Evolutionary conservation across 2,888 invertebrate species (phyloP), one percentile per base, ranked within the genome.

Genomic region (Asteroscopus sphinx): DNA sequence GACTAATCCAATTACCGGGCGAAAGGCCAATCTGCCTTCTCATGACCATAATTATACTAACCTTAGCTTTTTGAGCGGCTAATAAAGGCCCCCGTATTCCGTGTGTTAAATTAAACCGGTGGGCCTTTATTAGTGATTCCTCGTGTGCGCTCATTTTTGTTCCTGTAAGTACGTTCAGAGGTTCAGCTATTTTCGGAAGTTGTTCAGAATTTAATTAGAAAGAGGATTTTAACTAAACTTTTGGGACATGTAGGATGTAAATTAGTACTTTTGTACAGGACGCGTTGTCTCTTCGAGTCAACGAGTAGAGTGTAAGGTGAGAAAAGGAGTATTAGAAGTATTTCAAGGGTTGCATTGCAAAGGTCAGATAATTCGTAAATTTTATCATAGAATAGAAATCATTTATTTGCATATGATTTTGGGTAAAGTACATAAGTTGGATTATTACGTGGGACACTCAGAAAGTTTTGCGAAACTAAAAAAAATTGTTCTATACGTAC

Each of bases 41-140:
- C 79, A 79, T 80, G 74, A 76, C 78, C 76, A 76, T 80, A 81
- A 82, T 82, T 82, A 82, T 76, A 73, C 74, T 69, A 70, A 80
- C 82, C 81, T 80, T 77, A 76, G 76, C 78, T 75, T 74, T 72
- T 73, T 69, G 69, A 79, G 68, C 73, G 63, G 67, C 67, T 68
- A 71, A 74, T 74, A 78, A 77, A 71, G 70, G 70, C 69, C 63
- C 56, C 66, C 56, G 65, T 72, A 76, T 74, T 74, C 64, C 70
- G 68, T 72, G 69, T 73, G 76, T 69, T 66, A 68, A 73, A 73
- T 73, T 71, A 73, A 68, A 73, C 67, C 56, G 53, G 63, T 56
- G 67, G 55, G 63, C 72, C 75, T 72, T 68, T 73, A 75, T 73
- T 73, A 73, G 52, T 73, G 72, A 71, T 75, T 63, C 72, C 63